Conservation (phyloP, 2,888 invertebrate species). For the Eulithis testata region DNA sequence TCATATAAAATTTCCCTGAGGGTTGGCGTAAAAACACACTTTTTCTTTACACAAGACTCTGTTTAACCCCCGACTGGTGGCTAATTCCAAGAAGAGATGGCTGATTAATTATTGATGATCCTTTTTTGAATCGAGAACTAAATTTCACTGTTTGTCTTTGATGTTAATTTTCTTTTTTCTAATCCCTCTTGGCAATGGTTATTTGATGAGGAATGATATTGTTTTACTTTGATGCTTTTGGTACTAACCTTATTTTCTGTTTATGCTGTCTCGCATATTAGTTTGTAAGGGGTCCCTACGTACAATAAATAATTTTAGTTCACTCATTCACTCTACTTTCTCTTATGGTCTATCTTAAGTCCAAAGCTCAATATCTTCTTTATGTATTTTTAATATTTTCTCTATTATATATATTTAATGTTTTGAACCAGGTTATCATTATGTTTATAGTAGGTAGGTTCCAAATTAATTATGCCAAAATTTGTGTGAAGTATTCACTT, state of each 20-base stretch:
- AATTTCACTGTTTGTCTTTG: slow-evolving; percentile 71
- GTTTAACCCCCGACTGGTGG: slow-evolving; percentile 78
- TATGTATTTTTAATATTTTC: no score
- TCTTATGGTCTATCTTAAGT: no score
- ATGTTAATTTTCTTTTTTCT: slow-evolving; percentile 72
- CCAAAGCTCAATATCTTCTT: no score
- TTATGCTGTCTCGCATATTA: no score
- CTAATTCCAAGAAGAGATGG: slow-evolving; percentile 79
- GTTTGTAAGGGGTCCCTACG: no score
- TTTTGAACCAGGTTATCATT: no score
- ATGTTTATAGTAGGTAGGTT: no score
- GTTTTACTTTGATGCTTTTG: slow-evolving; percentile 38
- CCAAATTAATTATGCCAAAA: no score
- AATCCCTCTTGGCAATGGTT: slow-evolving; percentile 61
- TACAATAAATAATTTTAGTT: no score
- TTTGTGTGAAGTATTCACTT: no score
- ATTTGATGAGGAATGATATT: slow-evolving; percentile 65
- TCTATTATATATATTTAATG: no score
- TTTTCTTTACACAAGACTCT: slow-evolving; percentile 67
- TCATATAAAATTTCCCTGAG: slow-evolving; percentile 81
- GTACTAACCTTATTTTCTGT: background rate
- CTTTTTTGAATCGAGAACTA: slow-evolving; percentile 66
- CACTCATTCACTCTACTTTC: no score
- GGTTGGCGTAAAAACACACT: slow-evolving; percentile 63
- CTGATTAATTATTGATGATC: slow-evolving; percentile 80